These are phyloP conservation scores for Baronia brevicornis DNA, from an alignment of 2,888 invertebrate genomes.

Conservation along the genomic window DNA sequence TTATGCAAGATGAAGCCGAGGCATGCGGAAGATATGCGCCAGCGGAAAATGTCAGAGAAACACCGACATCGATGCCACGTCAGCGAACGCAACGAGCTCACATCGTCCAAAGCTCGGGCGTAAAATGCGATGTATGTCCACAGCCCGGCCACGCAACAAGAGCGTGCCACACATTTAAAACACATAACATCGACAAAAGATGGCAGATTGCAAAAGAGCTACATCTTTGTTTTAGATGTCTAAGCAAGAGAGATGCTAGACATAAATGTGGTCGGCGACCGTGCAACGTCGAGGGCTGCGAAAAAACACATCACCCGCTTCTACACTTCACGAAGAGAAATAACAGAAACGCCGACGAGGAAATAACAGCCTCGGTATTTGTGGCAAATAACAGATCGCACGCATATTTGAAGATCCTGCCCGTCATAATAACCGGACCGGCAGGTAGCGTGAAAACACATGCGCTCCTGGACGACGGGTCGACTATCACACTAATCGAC, in stretches of 20 bases:
- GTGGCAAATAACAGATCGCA: background rate
- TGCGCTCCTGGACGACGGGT: slow-evolving; percentile 18
- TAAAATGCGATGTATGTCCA: background rate
- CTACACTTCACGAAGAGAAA: too few relatives aligned
- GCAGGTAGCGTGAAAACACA: slow-evolving; percentile 6
- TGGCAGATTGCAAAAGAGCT: too few relatives aligned
- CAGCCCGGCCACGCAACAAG: too few relatives aligned
- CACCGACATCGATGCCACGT: background rate
- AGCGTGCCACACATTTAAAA: too few relatives aligned
- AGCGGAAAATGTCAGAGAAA: background rate
- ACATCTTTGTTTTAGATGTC: too few relatives aligned
- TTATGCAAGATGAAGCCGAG: slow-evolving; percentile 15
- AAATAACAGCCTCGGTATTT: too few relatives aligned
- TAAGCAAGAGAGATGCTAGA: too few relatives aligned
- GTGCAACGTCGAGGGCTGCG: too few relatives aligned
- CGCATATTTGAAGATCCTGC: slow-evolving; percentile 15
- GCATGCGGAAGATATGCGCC: slow-evolving; percentile 6
- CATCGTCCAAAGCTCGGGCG: slow-evolving; percentile 1
- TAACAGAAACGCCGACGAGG: too few relatives aligned
- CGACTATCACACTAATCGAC: slow-evolving; percentile 15
- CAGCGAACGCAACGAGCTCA: background rate
- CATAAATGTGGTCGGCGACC: too few relatives aligned
- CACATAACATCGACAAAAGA: too few relatives aligned
- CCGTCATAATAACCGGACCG: slow-evolving; percentile 11
- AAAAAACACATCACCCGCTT: too few relatives aligned